A percentile compares a stretch with the other conserved stretches of the same genome.
phyloP scores from a whole-genome alignment of 1,140 invertebrate genomes.

The Andricus grossulariae region DNA sequence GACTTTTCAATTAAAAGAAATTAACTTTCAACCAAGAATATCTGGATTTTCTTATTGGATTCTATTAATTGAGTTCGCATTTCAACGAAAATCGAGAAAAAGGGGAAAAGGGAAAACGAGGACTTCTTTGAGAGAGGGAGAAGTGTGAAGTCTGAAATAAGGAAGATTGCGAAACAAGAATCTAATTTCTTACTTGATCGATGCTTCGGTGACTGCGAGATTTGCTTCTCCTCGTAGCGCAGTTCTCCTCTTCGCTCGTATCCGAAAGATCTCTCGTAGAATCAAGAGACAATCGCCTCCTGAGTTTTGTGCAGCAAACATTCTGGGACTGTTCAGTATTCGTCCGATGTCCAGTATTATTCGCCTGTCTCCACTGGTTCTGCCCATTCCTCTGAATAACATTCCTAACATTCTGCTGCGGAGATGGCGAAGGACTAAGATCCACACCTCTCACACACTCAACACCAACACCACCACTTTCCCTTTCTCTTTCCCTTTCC shows the following conservation, averaged over 20 bases:
- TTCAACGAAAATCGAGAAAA: too few species aligned
- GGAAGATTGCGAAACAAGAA: neutral
- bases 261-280: conserved; percentile 83
- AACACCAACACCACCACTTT: conserved; percentile 61
- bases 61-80: too few species aligned
- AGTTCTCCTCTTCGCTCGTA: conserved; percentile 79
- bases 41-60: too few species aligned
- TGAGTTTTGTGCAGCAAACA: conserved; percentile 67
- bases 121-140: too few species aligned
- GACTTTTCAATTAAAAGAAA: too few species aligned
- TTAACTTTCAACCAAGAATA: too few species aligned
- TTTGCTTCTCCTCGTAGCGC: conserved; percentile 72
- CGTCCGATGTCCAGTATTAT: conserved; percentile 59
- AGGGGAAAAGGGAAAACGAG: too few species aligned
- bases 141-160: neutral
- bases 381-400: conserved; percentile 74
- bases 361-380: conserved; percentile 68
- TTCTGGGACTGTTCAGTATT: conserved; percentile 67
- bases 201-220: conserved; percentile 80
- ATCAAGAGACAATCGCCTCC: conserved; percentile 82
- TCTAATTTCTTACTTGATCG: conserved; percentile 77
- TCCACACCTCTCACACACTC: conserved; percentile 70
- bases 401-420: conserved; percentile 70
- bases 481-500: conserved; percentile 63
- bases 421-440: conserved; percentile 68